Base-by-base conservation (phyloP, 2,888 invertebrate species). In the Athalia cordata region DNA sequence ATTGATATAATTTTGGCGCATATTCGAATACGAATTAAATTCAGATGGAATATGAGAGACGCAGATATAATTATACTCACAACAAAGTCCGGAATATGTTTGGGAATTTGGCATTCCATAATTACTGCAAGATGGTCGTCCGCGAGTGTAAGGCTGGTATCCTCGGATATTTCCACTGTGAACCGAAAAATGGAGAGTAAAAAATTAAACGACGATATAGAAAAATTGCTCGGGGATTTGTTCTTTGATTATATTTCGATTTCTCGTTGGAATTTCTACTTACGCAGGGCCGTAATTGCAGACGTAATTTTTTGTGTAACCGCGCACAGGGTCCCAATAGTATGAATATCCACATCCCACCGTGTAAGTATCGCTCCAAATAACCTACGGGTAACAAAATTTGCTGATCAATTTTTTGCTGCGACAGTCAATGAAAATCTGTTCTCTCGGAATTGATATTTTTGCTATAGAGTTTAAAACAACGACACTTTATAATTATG, bases 301-400 rank as follows among this genome's bases (percentile, higher is more conserved):
- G 77, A 96, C 95, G 90, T 96, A 96, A 79, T 95, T 92, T 90
- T 95, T 96, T 82, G 95, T 95, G 89, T 95, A 96, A 83, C 96
- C 96, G 83, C 93, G 91, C 3, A 89, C 81, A 2, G 93, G 92
- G 85, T 96, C 95, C 87, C 95, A 94, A 91, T 95, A 97, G 90
- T 94, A 96, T 0, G 96, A 93, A 88, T 93, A 97, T 49, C 97
- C 97, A 88, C 97, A 98, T 79, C 98, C 98, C 77, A 98, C 93
- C 82, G 95, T 92, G 86, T 94, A 94, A 9, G 97, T 96, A 87
- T 95, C 94, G 78, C 96, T 95, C 97, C 97, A 98, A 77, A 97
- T 94, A 90, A 97, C 92, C 96, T 97, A 89, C 29, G 90, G 91
- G 29, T 29, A 29, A 78, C 83, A 80, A 85, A 81, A 82, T 15